phyloP scores from a whole-genome alignment of 2,888 invertebrate species.

The Apotomis capreana region DNA sequence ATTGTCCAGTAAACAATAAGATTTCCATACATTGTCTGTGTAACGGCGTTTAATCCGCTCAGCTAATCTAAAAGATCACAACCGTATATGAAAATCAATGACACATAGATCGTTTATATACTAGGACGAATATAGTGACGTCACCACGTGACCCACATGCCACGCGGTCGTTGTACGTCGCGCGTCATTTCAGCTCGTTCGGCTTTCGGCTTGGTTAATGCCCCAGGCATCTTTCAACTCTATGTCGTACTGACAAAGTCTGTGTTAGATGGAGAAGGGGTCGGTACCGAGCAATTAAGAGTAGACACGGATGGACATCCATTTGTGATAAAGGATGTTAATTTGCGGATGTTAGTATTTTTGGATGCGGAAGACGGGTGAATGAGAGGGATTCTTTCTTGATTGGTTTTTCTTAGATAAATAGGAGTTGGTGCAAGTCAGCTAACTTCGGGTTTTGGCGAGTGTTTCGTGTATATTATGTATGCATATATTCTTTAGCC shows the following conservation, averaged over 20 bases:
- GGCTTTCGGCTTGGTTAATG: conserved; percentile 36
- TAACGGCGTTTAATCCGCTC: conserved; percentile 36
- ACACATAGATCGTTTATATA: not conserved
- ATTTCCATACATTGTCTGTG: conserved; percentile 38
- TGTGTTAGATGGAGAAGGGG: not conserved
- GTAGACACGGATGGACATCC: conserved; percentile 32
- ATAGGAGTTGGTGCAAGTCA: not conserved
- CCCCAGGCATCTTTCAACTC: conserved; percentile 10
- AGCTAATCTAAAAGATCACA: not conserved
- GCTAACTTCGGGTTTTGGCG: too few relatives aligned
- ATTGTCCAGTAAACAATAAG: conserved; percentile 41
- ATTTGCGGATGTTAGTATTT: conserved; percentile 36
- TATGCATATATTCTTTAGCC: too few relatives aligned
- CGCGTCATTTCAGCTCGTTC: conserved; percentile 48
- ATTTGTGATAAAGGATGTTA: conserved; percentile 36
- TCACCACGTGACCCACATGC: conserved; percentile 54
- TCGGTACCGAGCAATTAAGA: conserved; percentile 29
- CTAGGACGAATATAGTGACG: conserved; percentile 46
- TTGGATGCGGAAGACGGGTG: conserved; percentile 28
- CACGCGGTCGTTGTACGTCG: conserved; percentile 52
- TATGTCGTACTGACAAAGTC: conserved; percentile 3
- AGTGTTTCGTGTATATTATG: too few relatives aligned
- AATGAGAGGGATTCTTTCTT: conserved; percentile 2
- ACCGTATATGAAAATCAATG: not conserved
- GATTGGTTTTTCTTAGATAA: not conserved